Conservation (phyloP, 1,140 invertebrate species). For the Drosophila fuyamai region DNA sequence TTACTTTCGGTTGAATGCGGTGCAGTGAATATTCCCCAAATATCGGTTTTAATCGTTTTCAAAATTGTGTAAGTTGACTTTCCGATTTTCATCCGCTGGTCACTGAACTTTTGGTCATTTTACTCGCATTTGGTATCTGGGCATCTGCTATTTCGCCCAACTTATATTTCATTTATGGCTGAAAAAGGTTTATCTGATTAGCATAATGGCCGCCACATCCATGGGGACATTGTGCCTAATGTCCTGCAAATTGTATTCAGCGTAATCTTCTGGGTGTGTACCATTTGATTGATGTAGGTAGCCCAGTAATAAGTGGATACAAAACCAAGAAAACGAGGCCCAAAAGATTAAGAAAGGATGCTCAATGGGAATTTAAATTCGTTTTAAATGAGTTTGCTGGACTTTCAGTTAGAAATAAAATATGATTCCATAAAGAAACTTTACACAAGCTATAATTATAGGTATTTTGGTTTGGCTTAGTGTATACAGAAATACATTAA, state of each 20-base stretch:
- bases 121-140: constrained; percentile 33
- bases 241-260: constrained; percentile 50
- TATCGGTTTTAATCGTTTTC: constrained; percentile 4
- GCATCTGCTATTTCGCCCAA: constrained; percentile 24
- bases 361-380: constrained; percentile 38
- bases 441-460: constrained; percentile 1
- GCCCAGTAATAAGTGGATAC: constrained; percentile 19
- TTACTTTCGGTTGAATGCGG: not conserved
- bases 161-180: constrained; percentile 38
- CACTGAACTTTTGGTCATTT: constrained; percentile 21
- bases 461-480: no score
- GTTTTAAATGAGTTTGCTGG: constrained; percentile 10
- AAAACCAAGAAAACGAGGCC: constrained; percentile 11
- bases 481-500: no score
- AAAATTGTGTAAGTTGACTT: constrained; percentile 7
- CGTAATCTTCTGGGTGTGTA: constrained; percentile 33
- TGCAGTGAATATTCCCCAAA: constrained; percentile 10
- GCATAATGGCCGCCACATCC: constrained; percentile 46
- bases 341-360: constrained; percentile 20
- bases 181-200: constrained; percentile 61
- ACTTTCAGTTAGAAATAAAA: constrained; percentile 3
- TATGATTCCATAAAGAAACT: constrained; percentile 3
- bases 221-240: constrained; percentile 38
- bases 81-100: constrained; percentile 1
- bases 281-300: constrained; percentile 50